Evolutionary conservation across 2,113 vertebrate genomes (phyloP).

Genomic region (Myxocyprinus asiaticus): DNA sequence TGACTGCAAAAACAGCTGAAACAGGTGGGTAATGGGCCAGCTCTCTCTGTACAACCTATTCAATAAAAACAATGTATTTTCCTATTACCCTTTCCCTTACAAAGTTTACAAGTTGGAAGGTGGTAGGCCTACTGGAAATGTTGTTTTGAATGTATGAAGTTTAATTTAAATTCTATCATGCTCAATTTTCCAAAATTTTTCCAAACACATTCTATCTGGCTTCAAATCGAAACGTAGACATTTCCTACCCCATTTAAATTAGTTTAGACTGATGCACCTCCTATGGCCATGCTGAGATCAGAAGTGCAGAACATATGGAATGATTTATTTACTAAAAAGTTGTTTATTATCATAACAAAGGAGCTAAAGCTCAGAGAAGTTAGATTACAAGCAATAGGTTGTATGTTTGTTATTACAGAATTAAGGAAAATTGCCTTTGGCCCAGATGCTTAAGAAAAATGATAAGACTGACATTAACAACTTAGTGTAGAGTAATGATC

Average conservation of each 20-base stretch:
- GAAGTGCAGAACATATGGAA: constrained; percentile 25
- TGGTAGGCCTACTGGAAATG: background rate
- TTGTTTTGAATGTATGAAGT: background rate
- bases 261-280: background rate
- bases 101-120: constrained; percentile 42
- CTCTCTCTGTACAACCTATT: constrained; percentile 25
- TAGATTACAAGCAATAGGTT: background rate
- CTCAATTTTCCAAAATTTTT: background rate
- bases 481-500: too few species aligned
- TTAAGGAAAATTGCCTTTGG: background rate
- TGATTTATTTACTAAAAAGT: constrained; percentile 29
- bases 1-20: constrained; percentile 70
- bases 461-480: too few species aligned
- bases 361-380: constrained; percentile 1
- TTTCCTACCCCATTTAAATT: too few species aligned
- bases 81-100: constrained; percentile 22
- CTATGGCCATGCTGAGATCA: constrained; percentile 33
- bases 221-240: background rate
- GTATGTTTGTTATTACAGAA: background rate
- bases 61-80: constrained; percentile 58
- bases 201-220: background rate
- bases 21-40: constrained; percentile 60
- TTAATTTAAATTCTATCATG: background rate
- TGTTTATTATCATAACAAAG: constrained; percentile 38
- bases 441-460: background rate